Conservation (phyloP, 1,140 invertebrate species). For the Rhizoglyphus robini region DNA sequence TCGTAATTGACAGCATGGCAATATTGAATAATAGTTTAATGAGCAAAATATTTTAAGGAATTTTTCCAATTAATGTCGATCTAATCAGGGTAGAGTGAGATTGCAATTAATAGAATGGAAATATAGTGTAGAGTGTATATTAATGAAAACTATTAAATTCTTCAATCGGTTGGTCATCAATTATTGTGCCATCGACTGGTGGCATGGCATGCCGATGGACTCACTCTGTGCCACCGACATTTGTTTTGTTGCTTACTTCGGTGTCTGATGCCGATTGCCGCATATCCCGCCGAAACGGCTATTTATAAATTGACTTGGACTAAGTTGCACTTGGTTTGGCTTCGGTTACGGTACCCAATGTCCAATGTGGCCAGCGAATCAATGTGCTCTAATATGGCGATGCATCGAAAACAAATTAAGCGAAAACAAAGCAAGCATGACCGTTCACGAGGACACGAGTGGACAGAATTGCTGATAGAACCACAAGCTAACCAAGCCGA, state of each 20-base stretch:
- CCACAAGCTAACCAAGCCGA: too few species aligned
- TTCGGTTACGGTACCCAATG: background rate
- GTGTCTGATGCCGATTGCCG: too few species aligned
- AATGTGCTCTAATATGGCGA: background rate
- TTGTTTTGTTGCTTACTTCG: background rate
- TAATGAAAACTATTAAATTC: conserved; percentile 15
- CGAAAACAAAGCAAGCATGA: conserved; percentile 6
- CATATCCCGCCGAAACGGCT: background rate
- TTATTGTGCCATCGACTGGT: background rate
- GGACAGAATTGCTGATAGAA: background rate
- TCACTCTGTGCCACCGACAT: background rate
- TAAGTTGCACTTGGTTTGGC: background rate
- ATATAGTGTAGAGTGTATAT: background rate
- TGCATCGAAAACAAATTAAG: conserved; percentile 1
- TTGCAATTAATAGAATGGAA: background rate
- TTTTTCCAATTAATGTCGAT: conserved; percentile 6
- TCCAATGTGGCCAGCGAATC: background rate
- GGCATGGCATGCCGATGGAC: background rate
- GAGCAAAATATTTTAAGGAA: conserved; percentile 11
- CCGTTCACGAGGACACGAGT: background rate
- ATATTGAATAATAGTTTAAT: background rate
- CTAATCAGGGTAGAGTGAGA: background rate
- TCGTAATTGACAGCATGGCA: too few species aligned
- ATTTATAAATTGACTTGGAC: conserved; percentile 9
- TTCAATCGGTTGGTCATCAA: conserved; percentile 8